Base-by-base conservation (phyloP, 2,888 invertebrate genomes). In the Lathronympha strigana region DNA sequence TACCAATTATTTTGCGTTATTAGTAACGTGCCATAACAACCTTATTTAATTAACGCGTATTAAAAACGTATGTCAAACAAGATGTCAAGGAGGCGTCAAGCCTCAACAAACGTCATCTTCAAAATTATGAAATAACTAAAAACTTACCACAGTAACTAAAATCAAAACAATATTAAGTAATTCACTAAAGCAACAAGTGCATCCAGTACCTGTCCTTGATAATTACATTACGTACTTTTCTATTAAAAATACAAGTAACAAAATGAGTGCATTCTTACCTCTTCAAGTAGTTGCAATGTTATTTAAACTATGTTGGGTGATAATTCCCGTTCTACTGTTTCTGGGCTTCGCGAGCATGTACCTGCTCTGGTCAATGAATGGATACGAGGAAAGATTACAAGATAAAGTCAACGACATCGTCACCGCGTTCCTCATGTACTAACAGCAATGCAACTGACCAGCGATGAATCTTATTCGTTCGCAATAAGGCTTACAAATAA, bases 391-490 rank as follows among this genome's bases (percentile, higher is more conserved):
- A 28, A 4, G 9, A 28, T 6, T 57, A 45, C 28, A 40, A 31
- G 31, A 57, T 40, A 40, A 57, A 57, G 43, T 28, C 8, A 57
- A 57, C 13, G 57, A 57, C 21, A 31, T 57, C 43, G 11, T 57
- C 31, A 45, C 43, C 17, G 57, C 43, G 4, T 57, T 57, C 43
- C 25, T 57, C 13, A 53, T 31, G 51, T 19, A 19, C 31, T 45
- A 0, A 53, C n/a, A n/a, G n/a, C n/a, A n/a, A n/a, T n/a, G n/a
- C n/a, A n/a, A n/a, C n/a, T n/a, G n/a, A n/a, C n/a, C n/a, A n/a
- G n/a, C n/a, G n/a, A n/a, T n/a, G n/a, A n/a, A n/a, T n/a, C n/a
- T n/a, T n/a, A n/a, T n/a, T n/a, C n/a, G n/a, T n/a, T n/a, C n/a
- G n/a, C n/a, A n/a, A n/a, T n/a, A n/a, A n/a, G n/a, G n/a, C n/a